A percentile compares a stretch with the other conserved stretches of the same genome.
Conservation (phyloP, 2,797 vertebrate species). For the Syndactyla subalaris region DNA sequence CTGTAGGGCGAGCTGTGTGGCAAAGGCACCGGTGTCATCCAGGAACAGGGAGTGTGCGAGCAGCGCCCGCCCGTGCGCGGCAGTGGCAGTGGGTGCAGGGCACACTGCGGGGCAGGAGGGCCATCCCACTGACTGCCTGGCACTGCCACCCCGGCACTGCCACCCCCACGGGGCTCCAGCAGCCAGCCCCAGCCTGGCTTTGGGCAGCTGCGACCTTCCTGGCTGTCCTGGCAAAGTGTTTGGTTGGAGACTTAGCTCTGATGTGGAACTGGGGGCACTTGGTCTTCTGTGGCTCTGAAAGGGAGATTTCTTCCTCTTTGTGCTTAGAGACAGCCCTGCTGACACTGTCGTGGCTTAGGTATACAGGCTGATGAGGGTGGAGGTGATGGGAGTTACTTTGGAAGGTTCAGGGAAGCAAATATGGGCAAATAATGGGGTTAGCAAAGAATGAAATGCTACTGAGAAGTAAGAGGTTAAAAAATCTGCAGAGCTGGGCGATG, state of each 20-base stretch:
- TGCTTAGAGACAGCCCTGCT: background rate
- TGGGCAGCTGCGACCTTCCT: background rate
- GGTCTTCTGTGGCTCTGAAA: background rate
- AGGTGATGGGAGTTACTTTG: background rate
- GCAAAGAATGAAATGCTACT: background rate
- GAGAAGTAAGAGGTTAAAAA: conserved; percentile 22
- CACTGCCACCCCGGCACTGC: background rate
- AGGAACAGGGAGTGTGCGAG: background rate
- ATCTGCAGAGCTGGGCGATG: background rate
- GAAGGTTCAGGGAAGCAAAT: background rate
- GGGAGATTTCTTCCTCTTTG: background rate
- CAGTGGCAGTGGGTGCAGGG: background rate
- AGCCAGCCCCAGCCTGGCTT: background rate
- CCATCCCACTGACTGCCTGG: background rate
- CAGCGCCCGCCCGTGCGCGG: background rate
- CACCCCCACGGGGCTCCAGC: background rate
- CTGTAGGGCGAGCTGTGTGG: background rate
- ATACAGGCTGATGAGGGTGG: background rate
- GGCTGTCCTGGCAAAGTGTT: background rate
- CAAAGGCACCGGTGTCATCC: background rate
- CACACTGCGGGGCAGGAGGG: background rate
- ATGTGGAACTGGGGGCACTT: background rate
- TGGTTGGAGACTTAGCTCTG: background rate
- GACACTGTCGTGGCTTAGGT: background rate
- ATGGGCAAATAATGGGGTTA: background rate